phyloP scores from a whole-genome alignment of 2,113 vertebrate species.

The Pluvianellus socialis region DNA sequence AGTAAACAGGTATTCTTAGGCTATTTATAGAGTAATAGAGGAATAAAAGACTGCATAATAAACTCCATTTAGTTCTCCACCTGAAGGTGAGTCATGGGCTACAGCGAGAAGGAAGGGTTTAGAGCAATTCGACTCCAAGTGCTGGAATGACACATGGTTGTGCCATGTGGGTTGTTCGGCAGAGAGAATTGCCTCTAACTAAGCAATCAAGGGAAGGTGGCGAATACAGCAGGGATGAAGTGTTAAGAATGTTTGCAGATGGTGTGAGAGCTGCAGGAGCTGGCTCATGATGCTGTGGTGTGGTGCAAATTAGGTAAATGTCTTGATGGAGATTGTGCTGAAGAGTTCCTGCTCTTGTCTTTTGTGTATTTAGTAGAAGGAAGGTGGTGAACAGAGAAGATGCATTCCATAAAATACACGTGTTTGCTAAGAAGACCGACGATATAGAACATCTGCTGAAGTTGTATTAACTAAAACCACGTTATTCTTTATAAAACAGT shows the following conservation, averaged over 20 bases:
- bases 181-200: not conserved
- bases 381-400: not conserved
- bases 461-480: not conserved
- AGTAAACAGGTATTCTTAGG: conserved; percentile 1
- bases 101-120: not conserved
- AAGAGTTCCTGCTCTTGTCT: not conserved
- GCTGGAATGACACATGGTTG: not conserved
- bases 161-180: not conserved
- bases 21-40: not conserved
- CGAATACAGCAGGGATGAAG: not conserved
- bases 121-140: not conserved
- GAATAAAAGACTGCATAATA: conserved; percentile 11
- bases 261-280: not conserved
- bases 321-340: not conserved
- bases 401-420: not conserved
- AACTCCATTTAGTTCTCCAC: not conserved
- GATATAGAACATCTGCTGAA: not conserved
- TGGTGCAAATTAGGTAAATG: not conserved
- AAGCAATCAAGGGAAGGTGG: not conserved
- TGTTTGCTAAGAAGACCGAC: not conserved
- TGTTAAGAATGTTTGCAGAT: not conserved
- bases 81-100: conserved; percentile 25
- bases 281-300: not conserved
- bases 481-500: not conserved
- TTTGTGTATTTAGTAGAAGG: not conserved